Evolutionary conservation across 2,888 invertebrate genomes (phyloP), one percentile per base, ranked within the genome.

Genomic region (Zaprionus lineosus): DNA sequence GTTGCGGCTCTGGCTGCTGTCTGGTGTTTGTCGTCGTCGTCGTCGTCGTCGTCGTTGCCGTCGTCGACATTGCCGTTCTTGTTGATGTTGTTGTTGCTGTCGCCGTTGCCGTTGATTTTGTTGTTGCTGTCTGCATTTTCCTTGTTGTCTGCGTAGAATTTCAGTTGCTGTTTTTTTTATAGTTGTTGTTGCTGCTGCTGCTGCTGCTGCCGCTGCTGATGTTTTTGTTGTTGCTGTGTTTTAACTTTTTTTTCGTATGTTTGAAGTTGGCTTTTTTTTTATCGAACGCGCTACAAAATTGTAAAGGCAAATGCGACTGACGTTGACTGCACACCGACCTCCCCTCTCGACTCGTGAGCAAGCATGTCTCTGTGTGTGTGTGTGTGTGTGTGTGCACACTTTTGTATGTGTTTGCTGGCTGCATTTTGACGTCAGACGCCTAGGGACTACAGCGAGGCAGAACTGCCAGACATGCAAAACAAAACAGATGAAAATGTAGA

Each of bases 351-450:
- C 52, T 51, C 66, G 24, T 44, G n/a, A n/a, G n/a, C n/a, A n/a
- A n/a, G n/a, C 56, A 28, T 43, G 28, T 16, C 29, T 40, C 12
- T 24, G 11, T 50, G 12, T 41, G 40, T 48, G 15, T 40, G 34
- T 40, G 11, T 36, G 11, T 18, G 14, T 39, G 18, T 41, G 24
- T 46, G 14, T 46, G 34, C 48, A 33, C 41, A 15, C 50, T 18
- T 57, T 19, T 33, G 18, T 53, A 24, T 40, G 53, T 52, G 28
- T 58, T 18, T 52, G 58, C 39, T 72, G 69, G 77, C 59, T 78
- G 77, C 76, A 78, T 70, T 83, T 78, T 83, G 76, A 78, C 83
- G 83, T 83, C 83, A 82, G 68, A 74, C 59, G 72, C 72, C 68
- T 69, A 84, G 63, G 69, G 73, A 53, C 55, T 64, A 41, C 57